A percentile compares a stretch with the other conserved stretches of the same genome.
phyloP scores from a whole-genome alignment of 2,113 vertebrate genomes.

The Erythrolamprus reginae region DNA sequence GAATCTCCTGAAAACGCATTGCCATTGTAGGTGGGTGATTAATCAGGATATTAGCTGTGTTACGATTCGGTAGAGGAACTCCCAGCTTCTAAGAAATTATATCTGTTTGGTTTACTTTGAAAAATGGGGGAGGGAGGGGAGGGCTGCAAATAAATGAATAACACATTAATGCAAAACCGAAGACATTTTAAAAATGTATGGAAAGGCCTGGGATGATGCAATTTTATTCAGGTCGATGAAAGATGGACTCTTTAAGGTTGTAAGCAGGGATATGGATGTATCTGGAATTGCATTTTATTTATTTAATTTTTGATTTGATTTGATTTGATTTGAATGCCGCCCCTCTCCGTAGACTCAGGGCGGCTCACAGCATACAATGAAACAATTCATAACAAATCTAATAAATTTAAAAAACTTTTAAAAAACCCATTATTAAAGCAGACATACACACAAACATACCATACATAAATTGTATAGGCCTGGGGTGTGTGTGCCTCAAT shows the following conservation, averaged over 20 bases:
- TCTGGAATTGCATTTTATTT: too few species aligned
- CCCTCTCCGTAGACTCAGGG: too few species aligned
- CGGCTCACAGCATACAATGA: too few species aligned
- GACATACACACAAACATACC: too few species aligned
- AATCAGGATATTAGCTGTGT: constrained; percentile 32
- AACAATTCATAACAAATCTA: too few species aligned
- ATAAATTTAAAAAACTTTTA: too few species aligned
- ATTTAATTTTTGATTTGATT: too few species aligned
- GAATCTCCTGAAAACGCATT: constrained; percentile 30
- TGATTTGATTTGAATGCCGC: too few species aligned
- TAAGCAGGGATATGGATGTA: neutral
- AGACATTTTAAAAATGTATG: constrained; percentile 34
- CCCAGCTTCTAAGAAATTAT: neutral
- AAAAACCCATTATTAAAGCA: too few species aligned
- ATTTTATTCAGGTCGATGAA: neutral
- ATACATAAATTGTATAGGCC: too few species aligned
- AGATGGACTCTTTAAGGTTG: neutral
- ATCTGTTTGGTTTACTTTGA: neutral
- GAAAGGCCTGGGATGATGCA: neutral
- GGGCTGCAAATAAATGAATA: neutral
- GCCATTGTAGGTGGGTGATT: constrained; percentile 46
- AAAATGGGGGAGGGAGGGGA: neutral
- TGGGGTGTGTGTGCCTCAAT: too few species aligned
- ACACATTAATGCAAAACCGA: neutral
- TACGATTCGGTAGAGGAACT: constrained; percentile 26